Base-by-base conservation (phyloP, 2,797 vertebrate species). In the Eurystomus glaucurus region DNA sequence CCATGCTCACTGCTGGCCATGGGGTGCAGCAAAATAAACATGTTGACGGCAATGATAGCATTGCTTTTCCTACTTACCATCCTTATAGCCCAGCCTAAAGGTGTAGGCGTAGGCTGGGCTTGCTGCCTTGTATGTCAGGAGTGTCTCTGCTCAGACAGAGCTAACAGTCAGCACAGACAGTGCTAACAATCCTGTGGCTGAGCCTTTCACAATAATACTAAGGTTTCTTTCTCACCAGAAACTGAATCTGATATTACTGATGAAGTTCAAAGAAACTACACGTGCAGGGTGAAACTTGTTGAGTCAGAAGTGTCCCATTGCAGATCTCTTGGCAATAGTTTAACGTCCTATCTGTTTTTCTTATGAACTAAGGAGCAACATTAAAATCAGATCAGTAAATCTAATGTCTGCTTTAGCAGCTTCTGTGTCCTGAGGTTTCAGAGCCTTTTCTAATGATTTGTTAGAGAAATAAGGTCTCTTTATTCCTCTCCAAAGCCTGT, bases 381-480 rank as follows among this genome's bases (percentile, higher is more conserved):
- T 95, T 94, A 91, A 86, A 93, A 84, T 93, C 69, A 84, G 58
- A 90, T 91, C 54, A 79, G 62, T 86, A 92, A 76, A 95, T 88
- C 64, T 86, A 88, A 74, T 50, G 9, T 70, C 62, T 95, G 58
- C 23, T 87, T 84, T 90, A 97, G 82, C 33, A 88, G 43, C 57
- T 94, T 80, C 90, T 62, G 58, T 84, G 79, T 85, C 50, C 52
- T 78, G 57, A 88, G 46, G 52, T 80, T 94, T 93, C 54, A 54
- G 54, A 86, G 69, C n/a, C 39, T 76, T 92, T 91, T 88, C 80
- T 81, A 65, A 55, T 85, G 43, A 75, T 58, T 3, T 81, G 35
- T 65, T 84, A 31, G 23, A 84, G 48, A 55, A 94, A 81, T 81
- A 51, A 72, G 3, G 17, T 71, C 7, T 76, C 37, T 26, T 35